Percentiles rank a stretch among this genome's conserved stretches.
Conservation (phyloP, 1,140 invertebrate genomes). For the Brachystomella parvula region DNA sequence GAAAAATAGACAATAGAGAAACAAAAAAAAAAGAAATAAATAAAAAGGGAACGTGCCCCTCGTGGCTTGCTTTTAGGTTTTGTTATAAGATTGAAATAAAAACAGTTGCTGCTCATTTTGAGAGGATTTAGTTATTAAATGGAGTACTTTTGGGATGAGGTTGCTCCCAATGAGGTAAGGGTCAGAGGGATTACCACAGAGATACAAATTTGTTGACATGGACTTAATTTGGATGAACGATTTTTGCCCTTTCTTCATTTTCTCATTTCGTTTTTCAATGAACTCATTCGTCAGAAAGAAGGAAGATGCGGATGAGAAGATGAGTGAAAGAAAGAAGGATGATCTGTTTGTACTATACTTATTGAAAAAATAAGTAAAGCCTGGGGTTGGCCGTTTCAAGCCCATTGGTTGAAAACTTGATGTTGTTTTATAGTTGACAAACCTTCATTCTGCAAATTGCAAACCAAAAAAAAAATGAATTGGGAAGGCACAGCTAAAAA, state of each 20-base stretch:
- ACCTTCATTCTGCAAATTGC: not conserved
- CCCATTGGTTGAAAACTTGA: not conserved
- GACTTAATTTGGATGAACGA: slow-evolving; percentile 9
- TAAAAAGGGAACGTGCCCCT: not conserved
- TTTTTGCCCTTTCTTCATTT: not conserved
- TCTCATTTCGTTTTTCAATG: not conserved
- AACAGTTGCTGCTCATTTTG: not conserved
- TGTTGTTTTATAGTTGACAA: not conserved
- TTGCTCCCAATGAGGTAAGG: not conserved
- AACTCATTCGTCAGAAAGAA: too few species aligned
- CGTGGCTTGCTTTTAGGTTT: too few species aligned
- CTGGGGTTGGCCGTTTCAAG: too few species aligned
- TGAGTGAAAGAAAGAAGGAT: not conserved
- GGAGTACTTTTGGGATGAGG: not conserved
- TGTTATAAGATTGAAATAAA: too few species aligned
- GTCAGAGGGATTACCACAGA: not conserved
- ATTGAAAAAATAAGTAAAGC: too few species aligned
- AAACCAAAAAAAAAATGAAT: too few species aligned
- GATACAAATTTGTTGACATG: slow-evolving; percentile 4
- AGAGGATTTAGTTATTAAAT: not conserved
- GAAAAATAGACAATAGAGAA: not conserved
- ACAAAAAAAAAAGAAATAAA: not conserved
- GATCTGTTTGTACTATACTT: too few species aligned
- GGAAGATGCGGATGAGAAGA: not conserved
- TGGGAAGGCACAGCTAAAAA: too few species aligned